A percentile compares a stretch with the other conserved stretches of the same genome.
phyloP scores from a whole-genome alignment of 2,888 invertebrate genomes.

The Psylliodes chrysocephalus region DNA sequence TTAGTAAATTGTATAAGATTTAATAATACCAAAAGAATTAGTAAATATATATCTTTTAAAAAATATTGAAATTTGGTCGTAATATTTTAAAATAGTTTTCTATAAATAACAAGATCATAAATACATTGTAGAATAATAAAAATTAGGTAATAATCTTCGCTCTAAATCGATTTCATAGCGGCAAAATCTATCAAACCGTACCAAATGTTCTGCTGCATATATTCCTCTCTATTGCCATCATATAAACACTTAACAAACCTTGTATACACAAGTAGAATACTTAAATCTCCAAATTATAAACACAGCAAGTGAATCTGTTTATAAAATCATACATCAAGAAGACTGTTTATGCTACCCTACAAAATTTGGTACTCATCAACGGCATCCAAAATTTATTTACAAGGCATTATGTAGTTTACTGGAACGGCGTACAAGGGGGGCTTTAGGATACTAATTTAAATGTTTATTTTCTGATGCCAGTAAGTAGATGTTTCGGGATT shows the following conservation, averaged over 20 bases:
- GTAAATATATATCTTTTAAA: too few species aligned
- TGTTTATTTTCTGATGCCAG: too few species aligned
- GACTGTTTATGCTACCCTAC: conserved; percentile 57
- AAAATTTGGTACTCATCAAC: conserved; percentile 63
- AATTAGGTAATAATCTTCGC: neutral
- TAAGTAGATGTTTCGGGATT: too few species aligned
- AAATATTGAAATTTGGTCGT: too few species aligned
- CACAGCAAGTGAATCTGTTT: conserved; percentile 60
- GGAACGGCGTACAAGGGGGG: neutral
- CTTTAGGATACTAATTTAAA: too few species aligned
- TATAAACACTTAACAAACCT: conserved; percentile 60
- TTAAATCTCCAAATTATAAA: conserved; percentile 61
- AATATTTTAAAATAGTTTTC: too few species aligned
- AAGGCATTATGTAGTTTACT: conserved; percentile 53
- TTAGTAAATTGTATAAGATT: too few species aligned
- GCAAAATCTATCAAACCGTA: conserved; percentile 26
- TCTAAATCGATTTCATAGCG: conserved; percentile 4
- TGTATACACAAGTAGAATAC: conserved; percentile 62
- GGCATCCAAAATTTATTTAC: conserved; percentile 58
- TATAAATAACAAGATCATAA: too few species aligned
- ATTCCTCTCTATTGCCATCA: conserved; percentile 60
- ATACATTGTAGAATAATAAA: too few species aligned
- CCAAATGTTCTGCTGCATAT: conserved; percentile 57
- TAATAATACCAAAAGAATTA: too few species aligned
- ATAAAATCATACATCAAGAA: conserved; percentile 57